phyloP scores from a whole-genome alignment of 1,140 invertebrate species.

The Pogonus chalceus region DNA sequence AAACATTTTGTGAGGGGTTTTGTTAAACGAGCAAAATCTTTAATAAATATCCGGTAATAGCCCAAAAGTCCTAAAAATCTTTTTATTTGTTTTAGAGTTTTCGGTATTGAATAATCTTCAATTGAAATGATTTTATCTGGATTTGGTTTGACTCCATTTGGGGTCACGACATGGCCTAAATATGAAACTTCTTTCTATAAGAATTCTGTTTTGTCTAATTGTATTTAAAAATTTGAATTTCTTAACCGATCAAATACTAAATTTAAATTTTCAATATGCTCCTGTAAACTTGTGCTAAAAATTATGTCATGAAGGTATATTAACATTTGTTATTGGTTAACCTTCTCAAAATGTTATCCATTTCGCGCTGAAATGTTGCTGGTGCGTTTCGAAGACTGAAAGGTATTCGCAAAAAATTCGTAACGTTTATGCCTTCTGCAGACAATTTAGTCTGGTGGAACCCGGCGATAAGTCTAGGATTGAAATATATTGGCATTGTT shows the following conservation, averaged over 20 bases:
- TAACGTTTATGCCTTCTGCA: constrained; percentile 28
- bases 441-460: too few relatives aligned
- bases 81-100: constrained; percentile 26
- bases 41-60: constrained; percentile 13
- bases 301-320: constrained; percentile 37
- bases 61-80: constrained; percentile 13
- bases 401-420: constrained; percentile 28
- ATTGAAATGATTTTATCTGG: constrained; percentile 31
- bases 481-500: too few relatives aligned
- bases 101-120: constrained; percentile 30
- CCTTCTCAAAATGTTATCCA: constrained; percentile 27
- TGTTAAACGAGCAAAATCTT: constrained; percentile 13
- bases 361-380: constrained; percentile 25
- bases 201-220: constrained; percentile 24
- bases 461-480: too few relatives aligned
- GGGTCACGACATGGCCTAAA: constrained; percentile 33
- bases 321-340: constrained; percentile 20
- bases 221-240: constrained; percentile 15
- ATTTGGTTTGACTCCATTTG: constrained; percentile 32
- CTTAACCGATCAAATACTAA: constrained; percentile 25
- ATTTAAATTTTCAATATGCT: constrained; percentile 26
- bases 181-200: constrained; percentile 30
- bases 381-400: constrained; percentile 26
- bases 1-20: constrained; percentile 13
- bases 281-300: constrained; percentile 23